These are phyloP conservation scores for Raillietiella orientalis DNA, from an alignment of 2,888 invertebrate species.

Conservation along the genomic window DNA sequence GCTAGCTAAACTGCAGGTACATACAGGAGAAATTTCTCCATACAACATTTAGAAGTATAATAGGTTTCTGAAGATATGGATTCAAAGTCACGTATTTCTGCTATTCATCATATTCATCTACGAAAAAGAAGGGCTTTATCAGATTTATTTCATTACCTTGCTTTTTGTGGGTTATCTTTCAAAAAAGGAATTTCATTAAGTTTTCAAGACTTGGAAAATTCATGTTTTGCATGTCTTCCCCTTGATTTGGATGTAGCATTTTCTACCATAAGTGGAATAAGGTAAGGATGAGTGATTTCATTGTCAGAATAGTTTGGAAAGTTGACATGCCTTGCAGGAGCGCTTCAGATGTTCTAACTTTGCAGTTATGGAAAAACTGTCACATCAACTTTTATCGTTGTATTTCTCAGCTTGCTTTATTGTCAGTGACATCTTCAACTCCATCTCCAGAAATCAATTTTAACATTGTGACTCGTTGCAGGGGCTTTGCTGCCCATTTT, in stretches of 20 bases:
- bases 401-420: slow-evolving; percentile 27
- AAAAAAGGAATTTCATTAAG: slow-evolving; percentile 27
- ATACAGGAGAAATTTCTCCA: slow-evolving; percentile 8
- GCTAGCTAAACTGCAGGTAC: slow-evolving; percentile 27
- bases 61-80: slow-evolving; percentile 19
- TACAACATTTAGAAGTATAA: slow-evolving; percentile 4
- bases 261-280: too few relatives aligned
- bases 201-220: too few relatives aligned
- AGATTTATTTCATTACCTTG: slow-evolving; percentile 47
- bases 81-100: slow-evolving; percentile 23
- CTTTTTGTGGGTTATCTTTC: slow-evolving; percentile 41
- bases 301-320: too few relatives aligned
- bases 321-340: too few relatives aligned
- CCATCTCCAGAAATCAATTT: slow-evolving; percentile 44
- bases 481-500: slow-evolving; percentile 48
- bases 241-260: too few relatives aligned
- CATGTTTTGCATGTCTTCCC: too few relatives aligned
- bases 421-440: slow-evolving; percentile 22
- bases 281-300: too few relatives aligned
- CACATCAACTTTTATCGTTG: slow-evolving; percentile 24
- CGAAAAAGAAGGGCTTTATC: slow-evolving; percentile 53
- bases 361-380: not conserved
- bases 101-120: slow-evolving; percentile 29
- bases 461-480: slow-evolving; percentile 46
- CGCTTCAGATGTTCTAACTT: too few relatives aligned